Conservation (phyloP, 1,140 invertebrate species). For the Chelonus insularis region DNA sequence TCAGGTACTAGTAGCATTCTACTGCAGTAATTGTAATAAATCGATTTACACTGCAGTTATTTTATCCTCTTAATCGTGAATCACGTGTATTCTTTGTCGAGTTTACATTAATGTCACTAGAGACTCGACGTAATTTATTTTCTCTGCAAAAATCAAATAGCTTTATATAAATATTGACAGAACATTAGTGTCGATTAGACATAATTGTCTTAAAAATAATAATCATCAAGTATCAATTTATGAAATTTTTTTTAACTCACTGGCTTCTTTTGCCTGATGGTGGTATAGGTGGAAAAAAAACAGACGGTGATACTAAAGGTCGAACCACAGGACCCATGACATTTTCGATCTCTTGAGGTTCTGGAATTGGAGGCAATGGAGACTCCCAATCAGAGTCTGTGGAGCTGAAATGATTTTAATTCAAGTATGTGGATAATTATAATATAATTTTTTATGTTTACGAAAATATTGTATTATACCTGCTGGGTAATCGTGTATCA, state of each 20-base stretch:
- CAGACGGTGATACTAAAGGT: conserved; percentile 44
- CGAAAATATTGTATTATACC: conserved; percentile 37
- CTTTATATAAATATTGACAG: neutral
- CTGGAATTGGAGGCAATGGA: conserved; percentile 47
- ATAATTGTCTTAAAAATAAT: neutral
- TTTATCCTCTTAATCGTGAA: conserved; percentile 4
- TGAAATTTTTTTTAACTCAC: conserved; percentile 29
- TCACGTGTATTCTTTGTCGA: conserved; percentile 13
- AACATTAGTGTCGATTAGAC: neutral
- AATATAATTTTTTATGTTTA: too few relatives aligned
- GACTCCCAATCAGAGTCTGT: conserved; percentile 51
- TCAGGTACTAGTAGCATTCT: conserved; percentile 24
- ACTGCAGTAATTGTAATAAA: neutral
- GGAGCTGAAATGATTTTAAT: conserved; percentile 36
- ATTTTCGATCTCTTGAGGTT: conserved; percentile 42
- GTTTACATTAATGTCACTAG: conserved; percentile 27
- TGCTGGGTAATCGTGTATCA: conserved; percentile 43
- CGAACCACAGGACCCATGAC: conserved; percentile 47
- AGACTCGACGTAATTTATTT: conserved; percentile 35
- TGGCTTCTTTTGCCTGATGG: conserved; percentile 33
- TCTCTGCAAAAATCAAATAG: conserved; percentile 14
- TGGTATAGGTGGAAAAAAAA: conserved; percentile 49
- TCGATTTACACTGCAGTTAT: neutral
- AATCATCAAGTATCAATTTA: neutral
- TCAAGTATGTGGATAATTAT: too few relatives aligned